Base-by-base conservation (phyloP, 2,888 invertebrate species). In the Drosophila paracracens region DNA sequence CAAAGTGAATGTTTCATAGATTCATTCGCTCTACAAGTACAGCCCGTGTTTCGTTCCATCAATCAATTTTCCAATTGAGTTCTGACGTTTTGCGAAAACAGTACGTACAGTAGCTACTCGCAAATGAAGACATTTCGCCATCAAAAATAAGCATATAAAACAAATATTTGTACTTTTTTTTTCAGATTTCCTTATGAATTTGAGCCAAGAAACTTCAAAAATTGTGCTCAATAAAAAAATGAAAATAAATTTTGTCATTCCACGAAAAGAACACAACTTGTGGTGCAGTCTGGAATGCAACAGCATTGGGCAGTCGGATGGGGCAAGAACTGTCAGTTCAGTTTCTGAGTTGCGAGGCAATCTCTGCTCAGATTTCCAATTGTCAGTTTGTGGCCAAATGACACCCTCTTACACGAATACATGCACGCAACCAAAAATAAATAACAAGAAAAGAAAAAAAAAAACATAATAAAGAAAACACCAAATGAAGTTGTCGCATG, bases 401-500 rank as follows among this genome's bases (percentile, higher is more conserved):
- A 46, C 60, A 50, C 25, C 59, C 35, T 31, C 38, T 58, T 18
- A n/a, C 31, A 21, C 13, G 56, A 65, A 66, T 40, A 21, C 40
- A 40, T 13, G 21, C 13, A 21, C 11, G 6, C 33, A 35, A 35
- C 2, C 18, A 52, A 21, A 7, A 46, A 21, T 13, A 43, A 46
- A 46, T 16, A 21, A 25, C 21, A 46, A 29, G 13, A 50, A 43
- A 54, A 40, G 36, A 35, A 52, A 35, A 1, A 11, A n/a, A 40
- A 40, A 53, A 48, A n/a, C 33, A 54, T 11, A 56, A 53, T 61
- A 54, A 29, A 33, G 58, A 61, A 63, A 79, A 53, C 40, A 51
- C n/a, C 74, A 82, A 82, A 82, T 86, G 83, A 82, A 86, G 87
- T 77, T 82, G 87, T 81, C 83, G 77, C 82, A 64, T 76, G 69